Evolutionary conservation across 2,113 vertebrate species (phyloP), one percentile per base, ranked within the genome.

Genomic region (Gallinago paraguaiae): DNA sequence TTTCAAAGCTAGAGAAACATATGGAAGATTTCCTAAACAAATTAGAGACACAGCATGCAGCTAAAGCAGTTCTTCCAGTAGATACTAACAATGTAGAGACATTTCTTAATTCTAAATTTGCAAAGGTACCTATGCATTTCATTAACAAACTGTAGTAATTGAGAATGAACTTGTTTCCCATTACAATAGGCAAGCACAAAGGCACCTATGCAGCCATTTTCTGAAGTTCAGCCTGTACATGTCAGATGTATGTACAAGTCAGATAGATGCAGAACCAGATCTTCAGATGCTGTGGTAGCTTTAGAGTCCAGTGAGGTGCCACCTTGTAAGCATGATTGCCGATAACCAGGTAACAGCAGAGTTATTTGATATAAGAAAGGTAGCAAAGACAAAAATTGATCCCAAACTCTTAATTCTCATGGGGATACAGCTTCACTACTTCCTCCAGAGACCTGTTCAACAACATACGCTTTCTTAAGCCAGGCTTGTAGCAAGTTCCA

Each of bases 11-110:
- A 46, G 43, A 86, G 76, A 90, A 94, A 72, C 57, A 50, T 17
- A 95, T 35, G 39, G 46, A 93, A 93, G 65, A 91, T 72, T 90
- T 94, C 79, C 74, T 90, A 93, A 96, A 76, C 93, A 95, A 97
- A 96, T 94, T 10, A 79, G 85, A 94, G 59, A 70, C 74, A 95
- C 74, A 90, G 51, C 56, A 79, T 10, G 94, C 16, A 95, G 82
- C 5, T 92, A 71, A 92, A 95, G 93, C 53, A 90, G 95, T 94
- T 95, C 70, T 94, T 90, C 93, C 85, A 90, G 93, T 79, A 79
- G 82, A 64, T 51, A 79, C 69, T 64, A 91, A 90, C 53, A 90
- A 59, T 9, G 27, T 9, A 61, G 45, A 75, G 68, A 76, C 53
- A 72, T 78, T 75, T 78, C 75, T 85, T 79, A 78, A 85, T 56